Evolutionary conservation across 2,888 invertebrate species (phyloP).

Genomic region (Neuroscelio doddi): DNA sequence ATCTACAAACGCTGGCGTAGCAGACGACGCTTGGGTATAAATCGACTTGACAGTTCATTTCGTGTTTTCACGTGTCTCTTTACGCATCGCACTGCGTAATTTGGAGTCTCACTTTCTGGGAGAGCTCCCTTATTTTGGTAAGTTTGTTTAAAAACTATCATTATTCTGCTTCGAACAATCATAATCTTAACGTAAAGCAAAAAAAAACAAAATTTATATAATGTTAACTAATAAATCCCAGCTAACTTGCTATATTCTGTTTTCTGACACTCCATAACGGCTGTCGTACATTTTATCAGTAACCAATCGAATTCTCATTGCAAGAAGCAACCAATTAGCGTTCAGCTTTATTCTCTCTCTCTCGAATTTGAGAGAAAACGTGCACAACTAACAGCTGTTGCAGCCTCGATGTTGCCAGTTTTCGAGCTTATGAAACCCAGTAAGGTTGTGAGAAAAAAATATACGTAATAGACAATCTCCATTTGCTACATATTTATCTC

Average conservation of each 20-base stretch:
- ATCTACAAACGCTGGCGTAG: conserved; percentile 50
- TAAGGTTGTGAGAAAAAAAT: background rate
- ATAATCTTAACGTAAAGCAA: conserved; percentile 1
- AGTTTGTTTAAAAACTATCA: conserved; percentile 48
- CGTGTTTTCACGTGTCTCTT: conserved; percentile 66
- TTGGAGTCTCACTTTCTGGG: conserved; percentile 62
- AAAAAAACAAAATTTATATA: too few relatives aligned
- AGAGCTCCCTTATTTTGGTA: conserved; percentile 65
- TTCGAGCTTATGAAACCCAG: background rate
- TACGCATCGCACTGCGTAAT: conserved; percentile 65
- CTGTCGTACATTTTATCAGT: conserved; percentile 51
- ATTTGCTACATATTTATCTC: conserved; percentile 3
- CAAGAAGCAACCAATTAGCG: conserved; percentile 55
- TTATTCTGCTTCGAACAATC: conserved; percentile 3
- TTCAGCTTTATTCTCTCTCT: conserved; percentile 2
- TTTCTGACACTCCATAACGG: conserved; percentile 51
- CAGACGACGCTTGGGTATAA: conserved; percentile 60
- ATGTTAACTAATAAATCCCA: background rate
- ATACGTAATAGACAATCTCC: too few relatives aligned
- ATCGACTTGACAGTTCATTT: conserved; percentile 65
- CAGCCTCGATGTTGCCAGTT: conserved; percentile 48
- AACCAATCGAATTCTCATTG: conserved; percentile 56
- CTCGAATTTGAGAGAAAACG: conserved; percentile 7
- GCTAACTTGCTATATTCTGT: conserved; percentile 42
- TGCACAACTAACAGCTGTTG: conserved; percentile 54